Evolutionary conservation across 1,140 invertebrate genomes (phyloP), one percentile per base, ranked within the genome.

Genomic region (Vanessa atalanta): DNA sequence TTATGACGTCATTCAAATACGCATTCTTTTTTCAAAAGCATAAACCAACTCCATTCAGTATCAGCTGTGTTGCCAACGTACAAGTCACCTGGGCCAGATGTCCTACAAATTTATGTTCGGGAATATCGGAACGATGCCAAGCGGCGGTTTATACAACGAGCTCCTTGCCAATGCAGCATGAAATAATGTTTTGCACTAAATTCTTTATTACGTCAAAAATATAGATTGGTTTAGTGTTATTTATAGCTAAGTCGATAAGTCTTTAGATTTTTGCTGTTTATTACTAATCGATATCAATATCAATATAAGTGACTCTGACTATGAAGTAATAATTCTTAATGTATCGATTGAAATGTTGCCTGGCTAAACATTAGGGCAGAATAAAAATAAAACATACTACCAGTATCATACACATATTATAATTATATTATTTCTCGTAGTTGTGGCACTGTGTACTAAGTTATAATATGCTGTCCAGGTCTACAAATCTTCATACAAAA

Each of bases 61-160:
- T 63, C 72, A 78, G 65, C 79, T 72, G 72, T 77, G 78, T 80
- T 77, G 79, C 79, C 76, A 82, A 72, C 47, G 75, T 80, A 73
- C 73, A 79, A 81, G 79, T 85, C 83, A 85, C 84, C 84, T 86
- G 83, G 75, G 65, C 78, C 70, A 75, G 75, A 76, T 79, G 80
- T 84, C 63, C 70, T 72, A 61, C 55, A 66, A 82, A 86, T 85
- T 88, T 84, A 86, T 83, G 78, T 77, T 53, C 65, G 60, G 72
- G 79, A 73, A 72, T 84, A 75, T 81, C 79, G 80, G 83, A 83
- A 73, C 77, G 72, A 69, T 81, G 84, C 84, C 84, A 85, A 88
- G 83, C 80, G 65, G 79, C 77, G 77, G 81, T 82, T 79, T 84
- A 81, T 82, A 79, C 71, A 71, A 68, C 79, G 66, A 73, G 72